Base-by-base conservation (phyloP, 2,797 vertebrate species). In the Pogonophryne albipinna region DNA sequence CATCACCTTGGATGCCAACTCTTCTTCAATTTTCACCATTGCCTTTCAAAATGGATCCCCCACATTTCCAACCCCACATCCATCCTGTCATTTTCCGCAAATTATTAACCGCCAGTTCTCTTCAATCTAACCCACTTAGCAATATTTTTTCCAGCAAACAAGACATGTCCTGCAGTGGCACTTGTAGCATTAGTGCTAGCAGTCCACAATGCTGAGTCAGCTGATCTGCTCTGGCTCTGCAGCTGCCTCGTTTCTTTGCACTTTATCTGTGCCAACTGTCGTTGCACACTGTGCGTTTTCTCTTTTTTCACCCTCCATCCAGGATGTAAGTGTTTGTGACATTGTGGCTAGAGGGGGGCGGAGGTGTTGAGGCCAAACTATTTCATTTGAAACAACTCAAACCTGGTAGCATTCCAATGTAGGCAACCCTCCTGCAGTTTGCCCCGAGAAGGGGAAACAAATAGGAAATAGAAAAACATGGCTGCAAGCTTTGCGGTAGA, bases 251-350 rank as follows among this genome's bases (percentile, higher is more conserved):
- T 76, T 84, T 83, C 78, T 83, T 85, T 70, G 20, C 67, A 77
- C 61, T 78, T 90, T 85, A 88, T 83, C 45, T 19, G 68, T 78
- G 81, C 83, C 89, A 88, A 85, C 71, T 65, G 61, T 85, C 63
- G 15, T 72, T 89, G 84, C 83, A 88, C 74, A 71, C 74, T 82
- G 12, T 56, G 66, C 63, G 34, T 80, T 83, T 84, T 78, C 71
- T 62, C 65, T 63, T 55, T 31, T 15, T 57, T 77, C 70, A 58
- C 67, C 60, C 71, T 71, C 19, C 74, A 74, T 85, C 76, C 80
- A 74, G 78, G 83, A 89, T 86, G 65, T 91, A 91, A 91, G 90
- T 92, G 87, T 92, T 92, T 94, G 88, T 92, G 91, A 93, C 91
- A 88, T 80, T 91, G 91, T 89, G 89, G 89, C 83, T 70, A 66